Conservation (phyloP, 1,140 invertebrate species). For the Heliothis virescens region DNA sequence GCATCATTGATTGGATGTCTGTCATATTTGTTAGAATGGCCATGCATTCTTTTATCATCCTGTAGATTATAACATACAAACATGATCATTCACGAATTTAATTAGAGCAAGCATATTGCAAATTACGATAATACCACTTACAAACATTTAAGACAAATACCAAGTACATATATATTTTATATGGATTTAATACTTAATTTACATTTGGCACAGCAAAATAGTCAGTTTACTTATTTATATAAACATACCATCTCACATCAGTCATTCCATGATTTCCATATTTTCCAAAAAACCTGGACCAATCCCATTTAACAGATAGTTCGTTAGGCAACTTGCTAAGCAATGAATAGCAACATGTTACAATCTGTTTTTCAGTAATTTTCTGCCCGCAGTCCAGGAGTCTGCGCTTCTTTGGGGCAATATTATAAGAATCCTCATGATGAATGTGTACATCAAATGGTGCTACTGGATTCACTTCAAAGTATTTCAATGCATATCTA, state of each 20-base stretch:
- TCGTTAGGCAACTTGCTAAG: conserved; percentile 77
- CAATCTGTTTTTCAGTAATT: conserved; percentile 76
- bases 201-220: no score
- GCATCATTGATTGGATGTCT: conserved; percentile 77
- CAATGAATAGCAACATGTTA: conserved; percentile 72
- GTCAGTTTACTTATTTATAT: no score
- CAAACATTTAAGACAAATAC: not conserved
- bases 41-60: conserved; percentile 83
- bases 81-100: no score
- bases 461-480: conserved; percentile 77
- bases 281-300: conserved; percentile 77
- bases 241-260: conserved; percentile 75
- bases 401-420: conserved; percentile 79
- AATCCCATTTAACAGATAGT: conserved; percentile 79
- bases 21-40: conserved; percentile 79
- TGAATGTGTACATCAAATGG: conserved; percentile 78
- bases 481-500: conserved; percentile 82
- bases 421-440: conserved; percentile 78
- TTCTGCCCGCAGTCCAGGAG: conserved; percentile 72
- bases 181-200: no score
- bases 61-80: conserved; percentile 55
- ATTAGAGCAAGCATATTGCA: no score
- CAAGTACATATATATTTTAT: not conserved
- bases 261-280: conserved; percentile 71
- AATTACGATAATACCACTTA: not conserved